A percentile compares a stretch with the other conserved stretches of the same genome.
Conservation (phyloP, 2,113 vertebrate species). For the Myxocyprinus asiaticus region DNA sequence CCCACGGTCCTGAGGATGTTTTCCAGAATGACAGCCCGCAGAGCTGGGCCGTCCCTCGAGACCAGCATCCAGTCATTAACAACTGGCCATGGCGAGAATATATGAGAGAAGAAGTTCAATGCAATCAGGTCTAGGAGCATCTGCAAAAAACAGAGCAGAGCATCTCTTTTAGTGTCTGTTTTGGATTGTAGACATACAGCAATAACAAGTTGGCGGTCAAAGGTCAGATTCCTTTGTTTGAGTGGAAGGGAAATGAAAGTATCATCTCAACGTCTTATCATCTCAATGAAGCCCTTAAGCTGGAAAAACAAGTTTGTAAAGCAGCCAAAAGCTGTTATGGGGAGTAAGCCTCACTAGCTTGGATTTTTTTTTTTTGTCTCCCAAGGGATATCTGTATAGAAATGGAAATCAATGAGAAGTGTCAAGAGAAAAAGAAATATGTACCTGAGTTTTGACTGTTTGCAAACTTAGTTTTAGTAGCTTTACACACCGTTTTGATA, state of each 20-base stretch:
- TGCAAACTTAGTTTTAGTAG: not conserved
- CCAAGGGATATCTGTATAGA: constrained; percentile 54
- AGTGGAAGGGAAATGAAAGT: constrained; percentile 44
- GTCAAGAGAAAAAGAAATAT: constrained; percentile 46
- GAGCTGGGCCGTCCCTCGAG: constrained; percentile 60
- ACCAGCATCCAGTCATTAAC: constrained; percentile 64
- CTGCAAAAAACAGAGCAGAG: constrained; percentile 8
- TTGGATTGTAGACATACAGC: constrained; percentile 24
- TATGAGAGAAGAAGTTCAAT: constrained; percentile 65
- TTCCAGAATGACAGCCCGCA: constrained; percentile 64
- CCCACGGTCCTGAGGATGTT: constrained; percentile 66
- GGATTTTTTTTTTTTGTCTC: constrained; percentile 25
- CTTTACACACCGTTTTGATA: constrained; percentile 8
- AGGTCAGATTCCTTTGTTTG: constrained; percentile 45
- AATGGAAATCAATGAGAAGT: constrained; percentile 39
- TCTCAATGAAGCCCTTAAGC: constrained; percentile 41
- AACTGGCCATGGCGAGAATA: constrained; percentile 65
- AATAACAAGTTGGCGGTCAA: constrained; percentile 40
- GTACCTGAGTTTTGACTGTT: constrained; percentile 28
- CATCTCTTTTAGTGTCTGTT: constrained; percentile 42
- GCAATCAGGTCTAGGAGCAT: constrained; percentile 39
- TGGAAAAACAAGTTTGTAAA: constrained; percentile 34
- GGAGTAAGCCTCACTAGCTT: too few relatives aligned
- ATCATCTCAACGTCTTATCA: constrained; percentile 37
- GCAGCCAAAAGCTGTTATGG: constrained; percentile 28